Conservation (phyloP, 2,888 invertebrate genomes). For the Cordilura impudica region DNA sequence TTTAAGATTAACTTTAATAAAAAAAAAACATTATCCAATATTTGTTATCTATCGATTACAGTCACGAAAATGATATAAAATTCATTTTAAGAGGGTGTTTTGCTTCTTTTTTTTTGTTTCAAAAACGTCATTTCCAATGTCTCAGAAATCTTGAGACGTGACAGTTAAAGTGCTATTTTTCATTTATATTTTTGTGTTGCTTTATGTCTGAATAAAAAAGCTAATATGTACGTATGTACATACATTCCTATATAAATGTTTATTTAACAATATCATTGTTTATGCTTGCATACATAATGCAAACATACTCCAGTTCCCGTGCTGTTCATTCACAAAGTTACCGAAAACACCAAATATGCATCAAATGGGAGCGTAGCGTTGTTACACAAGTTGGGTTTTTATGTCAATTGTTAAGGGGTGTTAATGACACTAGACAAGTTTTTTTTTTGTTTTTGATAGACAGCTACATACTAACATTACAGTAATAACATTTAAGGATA, state of each 20-base stretch:
- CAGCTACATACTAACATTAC: conserved; percentile 23
- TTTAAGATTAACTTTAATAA: neutral
- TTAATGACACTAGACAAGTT: conserved; percentile 40
- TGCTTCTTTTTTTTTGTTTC: conserved; percentile 14
- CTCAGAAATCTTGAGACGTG: conserved; percentile 52
- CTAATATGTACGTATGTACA: neutral
- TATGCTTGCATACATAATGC: conserved; percentile 32
- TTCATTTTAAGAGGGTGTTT: conserved; percentile 37
- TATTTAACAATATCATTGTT: conserved; percentile 55
- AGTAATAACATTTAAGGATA: conserved; percentile 1
- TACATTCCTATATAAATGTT: conserved; percentile 26
- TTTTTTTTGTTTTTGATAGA: conserved; percentile 17
- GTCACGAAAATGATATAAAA: neutral
- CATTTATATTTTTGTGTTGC: conserved; percentile 37
- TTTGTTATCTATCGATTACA: neutral
- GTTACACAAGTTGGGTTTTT: neutral
- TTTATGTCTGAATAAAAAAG: conserved; percentile 3
- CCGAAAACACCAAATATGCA: conserved; percentile 43
- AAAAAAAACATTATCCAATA: neutral
- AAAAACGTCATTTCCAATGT: conserved; percentile 49
- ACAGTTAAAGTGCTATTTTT: conserved; percentile 65
- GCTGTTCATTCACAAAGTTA: neutral
- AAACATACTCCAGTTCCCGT: neutral
- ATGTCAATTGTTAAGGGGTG: conserved; percentile 53
- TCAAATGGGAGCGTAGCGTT: conserved; percentile 25